A percentile compares a stretch with the other conserved stretches of the same genome.
Conservation (phyloP, 2,888 invertebrate genomes). For the Andricus curvator region DNA sequence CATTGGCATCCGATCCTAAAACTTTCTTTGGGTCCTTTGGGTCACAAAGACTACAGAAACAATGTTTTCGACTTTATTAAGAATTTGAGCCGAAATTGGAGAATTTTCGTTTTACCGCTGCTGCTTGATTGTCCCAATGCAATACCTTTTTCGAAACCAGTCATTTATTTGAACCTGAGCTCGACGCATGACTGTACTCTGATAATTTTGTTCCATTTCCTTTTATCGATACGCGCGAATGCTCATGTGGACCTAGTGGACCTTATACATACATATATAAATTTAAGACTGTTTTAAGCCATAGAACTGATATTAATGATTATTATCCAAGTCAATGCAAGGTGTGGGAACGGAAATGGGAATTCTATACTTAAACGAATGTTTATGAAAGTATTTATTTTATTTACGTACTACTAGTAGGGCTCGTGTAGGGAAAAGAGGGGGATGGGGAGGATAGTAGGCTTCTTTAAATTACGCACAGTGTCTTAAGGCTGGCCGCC, state of each 20-base stretch:
- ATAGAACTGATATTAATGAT: slow-evolving; percentile 69
- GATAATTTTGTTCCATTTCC: slow-evolving; percentile 29
- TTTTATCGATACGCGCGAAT: slow-evolving; percentile 60
- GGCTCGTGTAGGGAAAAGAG: slow-evolving; percentile 36
- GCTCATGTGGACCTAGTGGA: slow-evolving; percentile 61
- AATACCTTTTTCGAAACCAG: slow-evolving; percentile 29
- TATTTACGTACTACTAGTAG: slow-evolving; percentile 43
- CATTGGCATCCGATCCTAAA: too few relatives aligned
- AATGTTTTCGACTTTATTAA: too few relatives aligned
- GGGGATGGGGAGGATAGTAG: slow-evolving; percentile 4
- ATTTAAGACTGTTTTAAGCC: slow-evolving; percentile 72
- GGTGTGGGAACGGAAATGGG: slow-evolving; percentile 44
- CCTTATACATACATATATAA: slow-evolving; percentile 55
- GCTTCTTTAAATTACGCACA: slow-evolving; percentile 40
- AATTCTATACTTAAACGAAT: slow-evolving; percentile 38
- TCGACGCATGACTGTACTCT: slow-evolving; percentile 37
- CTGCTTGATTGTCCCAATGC: slow-evolving; percentile 11
- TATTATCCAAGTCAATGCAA: slow-evolving; percentile 59
- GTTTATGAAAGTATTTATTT: slow-evolving; percentile 56
- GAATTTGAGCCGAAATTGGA: too few relatives aligned
- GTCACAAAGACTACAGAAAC: too few relatives aligned
- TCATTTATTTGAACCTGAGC: slow-evolving; percentile 37
- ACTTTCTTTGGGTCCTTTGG: too few relatives aligned
- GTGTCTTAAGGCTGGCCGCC: slow-evolving; percentile 40
- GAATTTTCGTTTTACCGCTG: too few relatives aligned